Evolutionary conservation across 2,113 vertebrate genomes (phyloP).

Genomic region (Camelus dromedarius): DNA sequence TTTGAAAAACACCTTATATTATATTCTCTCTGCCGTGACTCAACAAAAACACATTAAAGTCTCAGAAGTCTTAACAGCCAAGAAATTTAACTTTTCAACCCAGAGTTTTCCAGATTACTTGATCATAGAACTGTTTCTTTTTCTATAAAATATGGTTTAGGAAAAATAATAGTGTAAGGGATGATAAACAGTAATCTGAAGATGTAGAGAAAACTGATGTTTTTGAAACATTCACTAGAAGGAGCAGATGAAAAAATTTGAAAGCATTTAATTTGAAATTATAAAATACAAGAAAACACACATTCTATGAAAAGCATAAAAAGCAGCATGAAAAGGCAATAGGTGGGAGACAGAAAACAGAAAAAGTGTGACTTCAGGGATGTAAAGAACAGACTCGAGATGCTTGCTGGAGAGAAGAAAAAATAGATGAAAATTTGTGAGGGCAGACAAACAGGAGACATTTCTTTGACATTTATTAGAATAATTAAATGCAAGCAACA

Average conservation of each 20-base stretch:
- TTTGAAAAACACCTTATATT: not conserved
- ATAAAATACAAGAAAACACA: not conserved
- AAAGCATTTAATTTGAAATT: conserved; percentile 23
- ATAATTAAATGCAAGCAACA: conserved; percentile 11
- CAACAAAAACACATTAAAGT: not conserved
- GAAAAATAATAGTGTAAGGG: not conserved
- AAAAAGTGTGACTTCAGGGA: not conserved
- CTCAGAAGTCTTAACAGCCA: not conserved
- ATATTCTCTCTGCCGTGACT: not conserved
- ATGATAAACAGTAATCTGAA: not conserved
- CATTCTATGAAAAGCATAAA: not conserved
- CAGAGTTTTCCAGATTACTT: not conserved
- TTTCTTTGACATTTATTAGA: conserved; percentile 25
- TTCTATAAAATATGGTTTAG: not conserved
- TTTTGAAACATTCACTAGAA: not conserved
- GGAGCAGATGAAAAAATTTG: not conserved
- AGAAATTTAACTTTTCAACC: not conserved
- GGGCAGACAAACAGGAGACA: not conserved
- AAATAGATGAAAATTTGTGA: not conserved
- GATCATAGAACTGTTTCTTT: not conserved
- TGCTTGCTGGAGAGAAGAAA: not conserved
- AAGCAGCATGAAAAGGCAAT: not conserved
- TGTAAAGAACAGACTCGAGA: not conserved
- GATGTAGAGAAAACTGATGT: not conserved
- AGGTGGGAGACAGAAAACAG: not conserved